phyloP scores from a whole-genome alignment of 2,888 invertebrate genomes.

The Patella depressa region DNA sequence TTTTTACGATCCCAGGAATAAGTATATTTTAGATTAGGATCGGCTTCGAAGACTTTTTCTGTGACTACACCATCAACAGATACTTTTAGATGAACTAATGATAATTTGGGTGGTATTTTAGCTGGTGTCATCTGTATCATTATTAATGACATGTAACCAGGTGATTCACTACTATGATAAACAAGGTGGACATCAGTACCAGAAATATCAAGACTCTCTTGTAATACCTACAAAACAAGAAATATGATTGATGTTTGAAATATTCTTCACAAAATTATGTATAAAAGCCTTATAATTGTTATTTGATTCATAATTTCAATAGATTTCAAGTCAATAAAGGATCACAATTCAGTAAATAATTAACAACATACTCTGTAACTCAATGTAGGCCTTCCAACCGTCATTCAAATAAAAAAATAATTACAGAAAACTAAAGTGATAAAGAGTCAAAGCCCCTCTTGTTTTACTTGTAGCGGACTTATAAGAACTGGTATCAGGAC shows the following conservation, averaged over 20 bases:
- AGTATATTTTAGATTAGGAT: constrained; percentile 93
- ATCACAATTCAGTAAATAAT: no score
- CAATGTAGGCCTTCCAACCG: no score
- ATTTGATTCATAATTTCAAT: no score
- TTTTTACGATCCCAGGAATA: constrained; percentile 99
- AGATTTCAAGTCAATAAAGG: no score
- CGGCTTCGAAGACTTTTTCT: constrained; percentile 94
- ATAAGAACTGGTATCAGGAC: neutral
- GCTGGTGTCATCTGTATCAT: constrained; percentile 74
- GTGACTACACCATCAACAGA: constrained; percentile 91
- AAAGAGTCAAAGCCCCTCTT: neutral
- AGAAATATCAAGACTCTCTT: constrained; percentile 93
- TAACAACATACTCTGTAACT: no score
- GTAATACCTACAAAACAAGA: constrained; percentile 82
- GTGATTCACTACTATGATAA: constrained; percentile 94
- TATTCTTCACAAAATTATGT: no score
- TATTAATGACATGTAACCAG: constrained; percentile 93
- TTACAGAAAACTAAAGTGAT: neutral
- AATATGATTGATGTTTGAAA: neutral
- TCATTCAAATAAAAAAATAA: no score
- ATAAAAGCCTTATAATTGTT: no score
- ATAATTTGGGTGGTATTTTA: constrained; percentile 60
- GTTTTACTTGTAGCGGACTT: neutral
- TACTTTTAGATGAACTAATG: constrained; percentile 87
- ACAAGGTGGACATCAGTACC: constrained; percentile 93